A percentile compares a stretch with the other conserved stretches of the same genome.
Conservation (phyloP, 2,797 vertebrate species). For the Otus scops region DNA sequence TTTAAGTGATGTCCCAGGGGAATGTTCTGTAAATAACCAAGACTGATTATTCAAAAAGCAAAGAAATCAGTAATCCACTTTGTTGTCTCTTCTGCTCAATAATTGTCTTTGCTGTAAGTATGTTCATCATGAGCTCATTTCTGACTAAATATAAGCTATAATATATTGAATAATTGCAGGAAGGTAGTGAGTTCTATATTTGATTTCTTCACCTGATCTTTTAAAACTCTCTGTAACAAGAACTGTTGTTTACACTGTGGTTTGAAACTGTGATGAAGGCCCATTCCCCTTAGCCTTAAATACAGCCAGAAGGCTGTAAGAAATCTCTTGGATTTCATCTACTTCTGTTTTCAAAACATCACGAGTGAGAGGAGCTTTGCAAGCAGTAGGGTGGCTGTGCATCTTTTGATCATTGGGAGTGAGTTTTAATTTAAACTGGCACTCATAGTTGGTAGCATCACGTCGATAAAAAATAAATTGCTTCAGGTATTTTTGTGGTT, state of each 20-base stretch:
- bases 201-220: not conserved
- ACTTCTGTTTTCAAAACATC: constrained; percentile 9
- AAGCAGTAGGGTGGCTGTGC: not conserved
- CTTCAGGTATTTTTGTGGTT: constrained; percentile 44
- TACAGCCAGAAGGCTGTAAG: constrained; percentile 7
- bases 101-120: not conserved
- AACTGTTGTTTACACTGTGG: not conserved
- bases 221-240: not conserved
- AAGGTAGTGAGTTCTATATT: not conserved
- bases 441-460: constrained; percentile 21
- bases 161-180: not conserved
- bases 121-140: not conserved
- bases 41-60: not conserved
- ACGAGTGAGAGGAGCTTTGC: not conserved
- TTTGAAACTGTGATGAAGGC: constrained; percentile 15
- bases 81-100: not conserved
- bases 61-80: not conserved
- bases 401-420: constrained; percentile 40
- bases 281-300: not conserved
- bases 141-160: not conserved
- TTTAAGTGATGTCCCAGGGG: not conserved
- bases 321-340: constrained; percentile 39
- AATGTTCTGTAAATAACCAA: not conserved
- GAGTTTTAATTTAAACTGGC: constrained; percentile 52
- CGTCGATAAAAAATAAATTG: constrained; percentile 32